A percentile compares a stretch with the other conserved stretches of the same genome.
Conservation (phyloP, 2,888 invertebrate species). For the Hemicrepidius hirtus region DNA sequence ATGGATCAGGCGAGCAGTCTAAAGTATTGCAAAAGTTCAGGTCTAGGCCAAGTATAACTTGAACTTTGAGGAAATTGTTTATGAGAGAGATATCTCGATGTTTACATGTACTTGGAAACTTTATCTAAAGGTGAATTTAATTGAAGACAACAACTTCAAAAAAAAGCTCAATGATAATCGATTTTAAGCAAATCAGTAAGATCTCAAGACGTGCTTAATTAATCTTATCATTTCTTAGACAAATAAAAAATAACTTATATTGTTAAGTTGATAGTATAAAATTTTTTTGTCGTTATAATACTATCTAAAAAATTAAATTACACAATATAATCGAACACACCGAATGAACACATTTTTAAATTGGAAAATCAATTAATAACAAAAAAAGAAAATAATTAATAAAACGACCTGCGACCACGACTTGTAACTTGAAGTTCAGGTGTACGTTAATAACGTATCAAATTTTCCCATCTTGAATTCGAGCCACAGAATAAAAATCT, state of each 20-base stretch:
- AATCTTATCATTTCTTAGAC: background rate
- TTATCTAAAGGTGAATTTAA: background rate
- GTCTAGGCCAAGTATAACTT: constrained; percentile 17
- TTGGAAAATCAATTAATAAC: constrained; percentile 1
- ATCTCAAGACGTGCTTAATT: background rate
- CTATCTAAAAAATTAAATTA: too few species aligned
- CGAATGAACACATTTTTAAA: too few species aligned
- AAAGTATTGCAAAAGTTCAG: constrained; percentile 26
- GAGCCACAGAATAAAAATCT: constrained; percentile 21
- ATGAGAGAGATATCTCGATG: background rate
- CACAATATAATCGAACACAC: too few species aligned
- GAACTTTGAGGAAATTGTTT: constrained; percentile 19
- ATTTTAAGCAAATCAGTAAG: background rate
- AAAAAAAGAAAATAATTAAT: constrained; percentile 1
- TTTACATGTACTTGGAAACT: constrained; percentile 3
- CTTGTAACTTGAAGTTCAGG: background rate
- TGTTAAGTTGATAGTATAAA: constrained; percentile 3
- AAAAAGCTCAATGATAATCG: background rate
- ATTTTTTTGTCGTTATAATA: too few species aligned
- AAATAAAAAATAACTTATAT: background rate
- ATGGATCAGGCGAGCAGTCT: constrained; percentile 35
- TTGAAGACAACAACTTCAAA: constrained; percentile 15
- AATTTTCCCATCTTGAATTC: constrained; percentile 28
- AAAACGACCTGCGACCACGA: constrained; percentile 1
- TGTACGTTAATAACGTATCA: constrained; percentile 14